These are phyloP conservation scores for Ceuthmochares aereus DNA, from an alignment of 2,113 vertebrate species.

Conservation along the genomic window DNA sequence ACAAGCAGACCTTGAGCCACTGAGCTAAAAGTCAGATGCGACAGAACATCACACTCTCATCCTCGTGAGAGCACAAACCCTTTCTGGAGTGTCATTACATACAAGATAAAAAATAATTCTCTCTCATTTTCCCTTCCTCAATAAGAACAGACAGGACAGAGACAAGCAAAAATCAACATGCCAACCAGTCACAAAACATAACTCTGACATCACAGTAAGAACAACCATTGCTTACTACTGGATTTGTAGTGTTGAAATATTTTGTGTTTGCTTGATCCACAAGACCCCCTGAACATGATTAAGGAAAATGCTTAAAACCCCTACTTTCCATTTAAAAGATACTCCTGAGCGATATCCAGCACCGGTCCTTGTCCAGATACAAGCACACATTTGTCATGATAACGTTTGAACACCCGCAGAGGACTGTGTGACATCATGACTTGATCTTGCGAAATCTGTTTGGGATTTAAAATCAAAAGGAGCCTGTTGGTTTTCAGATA, in stretches of 20 bases:
- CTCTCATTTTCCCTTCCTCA: neutral
- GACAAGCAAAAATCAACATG: neutral
- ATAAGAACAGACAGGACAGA: neutral
- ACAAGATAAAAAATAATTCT: accelerated
- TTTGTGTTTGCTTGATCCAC: neutral
- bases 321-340: conserved; percentile 71
- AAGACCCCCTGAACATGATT: neutral
- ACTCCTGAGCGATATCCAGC: conserved; percentile 86
- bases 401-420: conserved; percentile 82
- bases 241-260: neutral
- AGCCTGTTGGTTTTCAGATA: neutral
- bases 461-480: neutral
- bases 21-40: neutral
- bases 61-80: neutral
- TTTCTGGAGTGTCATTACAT: neutral
- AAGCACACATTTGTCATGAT: conserved; percentile 87
- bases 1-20: neutral
- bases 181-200: neutral
- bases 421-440: conserved; percentile 91
- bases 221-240: no score
- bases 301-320: neutral
- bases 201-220: neutral
- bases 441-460: conserved; percentile 85
- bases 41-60: neutral
- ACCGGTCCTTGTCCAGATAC: conserved; percentile 91